Percentiles rank a stretch among this genome's conserved stretches.
Conservation (phyloP, 2,888 invertebrate genomes). For the Clivina fossor region DNA sequence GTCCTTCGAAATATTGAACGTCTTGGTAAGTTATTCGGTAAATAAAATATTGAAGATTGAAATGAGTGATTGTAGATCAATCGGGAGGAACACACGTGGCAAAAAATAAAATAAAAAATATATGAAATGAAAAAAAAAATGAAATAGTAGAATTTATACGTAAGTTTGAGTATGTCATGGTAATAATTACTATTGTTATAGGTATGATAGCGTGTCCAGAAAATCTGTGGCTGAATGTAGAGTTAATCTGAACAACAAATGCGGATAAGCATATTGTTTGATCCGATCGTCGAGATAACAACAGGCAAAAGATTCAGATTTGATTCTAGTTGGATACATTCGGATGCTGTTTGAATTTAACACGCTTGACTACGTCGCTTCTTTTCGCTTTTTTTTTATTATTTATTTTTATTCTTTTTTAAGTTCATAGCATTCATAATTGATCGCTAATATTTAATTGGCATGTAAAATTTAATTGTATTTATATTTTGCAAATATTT, state of each 20-base stretch:
- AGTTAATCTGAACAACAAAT: constrained; percentile 29
- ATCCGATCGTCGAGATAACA: constrained; percentile 24
- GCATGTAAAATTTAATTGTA: too few species aligned
- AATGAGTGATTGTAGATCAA: constrained; percentile 5
- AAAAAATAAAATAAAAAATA: constrained; percentile 2
- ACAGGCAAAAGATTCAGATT: constrained; percentile 26
- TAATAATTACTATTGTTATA: constrained; percentile 34
- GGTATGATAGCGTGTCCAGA: constrained; percentile 33
- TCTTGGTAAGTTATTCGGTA: neutral
- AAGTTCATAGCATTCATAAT: too few species aligned
- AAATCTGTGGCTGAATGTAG: too few species aligned
- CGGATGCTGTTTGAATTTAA: constrained; percentile 33
- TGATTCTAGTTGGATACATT: too few species aligned
- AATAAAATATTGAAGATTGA: neutral
- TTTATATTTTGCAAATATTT: too few species aligned
- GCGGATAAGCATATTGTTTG: constrained; percentile 28
- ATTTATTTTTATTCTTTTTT: too few species aligned
- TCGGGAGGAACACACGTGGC: constrained; percentile 13
- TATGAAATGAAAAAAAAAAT: too few species aligned
- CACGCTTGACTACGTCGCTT: constrained; percentile 30
- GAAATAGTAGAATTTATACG: too few species aligned
- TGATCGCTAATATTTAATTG: too few species aligned
- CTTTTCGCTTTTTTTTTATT: constrained; percentile 15
- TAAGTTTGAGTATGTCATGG: constrained; percentile 34
- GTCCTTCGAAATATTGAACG: neutral